Evolutionary conservation across 2,888 invertebrate genomes (phyloP).

Genomic region (Muscina levida): DNA sequence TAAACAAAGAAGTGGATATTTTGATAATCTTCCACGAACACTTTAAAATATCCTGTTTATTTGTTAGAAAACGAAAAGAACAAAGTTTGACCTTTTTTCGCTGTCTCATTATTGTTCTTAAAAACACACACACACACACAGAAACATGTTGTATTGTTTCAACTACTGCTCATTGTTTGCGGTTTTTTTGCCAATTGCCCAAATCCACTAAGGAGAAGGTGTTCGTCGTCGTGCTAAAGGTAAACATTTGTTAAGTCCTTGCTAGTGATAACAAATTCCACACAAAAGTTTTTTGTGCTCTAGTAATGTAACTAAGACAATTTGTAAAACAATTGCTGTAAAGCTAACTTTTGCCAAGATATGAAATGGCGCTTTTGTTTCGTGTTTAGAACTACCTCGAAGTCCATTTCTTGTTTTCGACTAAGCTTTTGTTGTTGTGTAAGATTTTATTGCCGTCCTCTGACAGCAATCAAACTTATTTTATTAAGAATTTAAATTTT

Average conservation of each 20-base stretch:
- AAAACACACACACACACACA: too few species aligned
- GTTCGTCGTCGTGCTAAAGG: background rate
- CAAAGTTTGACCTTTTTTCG: slow-evolving; percentile 51
- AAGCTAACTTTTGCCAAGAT: too few species aligned
- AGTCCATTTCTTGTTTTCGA: background rate
- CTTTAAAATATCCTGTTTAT: slow-evolving; percentile 61
- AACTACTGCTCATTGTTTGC: background rate
- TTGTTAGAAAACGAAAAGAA: slow-evolving; percentile 38
- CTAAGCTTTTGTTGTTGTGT: background rate
- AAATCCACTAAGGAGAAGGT: slow-evolving; percentile 3
- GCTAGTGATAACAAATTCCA: too few species aligned
- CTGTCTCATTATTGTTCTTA: too few species aligned
- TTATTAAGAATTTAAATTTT: background rate
- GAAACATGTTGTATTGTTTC: background rate
- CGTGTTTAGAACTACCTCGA: too few species aligned
- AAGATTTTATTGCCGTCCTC: background rate
- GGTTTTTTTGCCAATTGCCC: background rate
- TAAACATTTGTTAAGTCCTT: too few species aligned
- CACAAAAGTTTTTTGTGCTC: too few species aligned
- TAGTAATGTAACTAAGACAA: too few species aligned
- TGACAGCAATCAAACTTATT: background rate
- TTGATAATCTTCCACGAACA: slow-evolving; percentile 37
- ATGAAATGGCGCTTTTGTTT: too few species aligned
- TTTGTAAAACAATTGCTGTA: too few species aligned
- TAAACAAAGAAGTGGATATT: slow-evolving; percentile 23